Conservation (phyloP, 2,888 invertebrate species). For the Melolontha melolontha region DNA sequence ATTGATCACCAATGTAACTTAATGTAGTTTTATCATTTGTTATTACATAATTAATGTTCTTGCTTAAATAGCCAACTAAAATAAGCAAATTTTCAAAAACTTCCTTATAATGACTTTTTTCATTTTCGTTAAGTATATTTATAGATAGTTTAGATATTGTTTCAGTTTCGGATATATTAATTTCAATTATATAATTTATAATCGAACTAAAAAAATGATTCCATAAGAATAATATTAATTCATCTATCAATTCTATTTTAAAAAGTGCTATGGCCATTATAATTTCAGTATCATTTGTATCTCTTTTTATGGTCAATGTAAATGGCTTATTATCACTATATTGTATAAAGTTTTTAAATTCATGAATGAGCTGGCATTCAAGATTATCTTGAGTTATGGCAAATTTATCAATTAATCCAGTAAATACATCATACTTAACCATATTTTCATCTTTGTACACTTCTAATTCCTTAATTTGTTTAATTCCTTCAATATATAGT, state of each 20-base stretch:
- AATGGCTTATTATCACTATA: constrained; percentile 54
- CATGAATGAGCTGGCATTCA: constrained; percentile 64
- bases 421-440: constrained; percentile 29
- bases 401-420: constrained; percentile 24
- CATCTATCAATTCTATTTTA: constrained; percentile 64
- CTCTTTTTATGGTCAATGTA: constrained; percentile 62
- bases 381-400: constrained; percentile 55
- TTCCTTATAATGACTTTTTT: constrained; percentile 67
- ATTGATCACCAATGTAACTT: constrained; percentile 69
- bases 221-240: constrained; percentile 72
- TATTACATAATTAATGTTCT: constrained; percentile 69
- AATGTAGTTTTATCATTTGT: constrained; percentile 67
- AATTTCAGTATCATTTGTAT: constrained; percentile 64
- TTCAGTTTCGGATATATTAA: constrained; percentile 64
- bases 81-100: constrained; percentile 71
- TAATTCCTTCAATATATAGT: constrained; percentile 66
- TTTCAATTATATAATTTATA: constrained; percentile 66
- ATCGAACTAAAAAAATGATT: constrained; percentile 71
- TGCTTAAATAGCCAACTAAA: constrained; percentile 71
- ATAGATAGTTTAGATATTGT: constrained; percentile 56
- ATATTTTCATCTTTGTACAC: constrained; percentile 64
- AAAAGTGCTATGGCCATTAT: constrained; percentile 58
- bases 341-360: constrained; percentile 68
- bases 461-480: constrained; percentile 67
- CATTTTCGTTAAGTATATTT: constrained; percentile 62